Base-by-base conservation (phyloP, 2,888 invertebrate species). In the Amiota mariae region DNA sequence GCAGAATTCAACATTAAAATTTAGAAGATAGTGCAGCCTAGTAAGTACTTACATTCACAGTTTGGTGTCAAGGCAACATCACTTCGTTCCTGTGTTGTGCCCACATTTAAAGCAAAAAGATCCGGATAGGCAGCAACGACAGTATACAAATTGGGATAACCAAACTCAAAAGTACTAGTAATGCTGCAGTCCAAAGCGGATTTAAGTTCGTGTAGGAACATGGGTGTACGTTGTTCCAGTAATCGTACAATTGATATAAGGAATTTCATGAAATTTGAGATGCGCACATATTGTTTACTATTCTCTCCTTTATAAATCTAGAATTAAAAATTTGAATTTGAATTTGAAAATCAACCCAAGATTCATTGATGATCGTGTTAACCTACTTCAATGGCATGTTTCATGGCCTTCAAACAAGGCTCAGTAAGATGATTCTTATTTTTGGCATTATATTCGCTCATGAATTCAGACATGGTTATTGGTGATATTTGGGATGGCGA, bases 111-210 rank as follows among this genome's bases (percentile, higher is more conserved):
- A 0, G 82, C 77, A 71, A 90, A 90, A 13, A 90, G 84, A 79
- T 90, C 90, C 1, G 87, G 82, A 73, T 88, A 88, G 0, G 89
- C 88, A 64, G 82, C 81, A 71, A 90, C 77, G 12, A 90, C 73
- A 3, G 88, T 79, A 67, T 85, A 87, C 2, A 90, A 74, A 79
- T 89, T 90, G 4, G 90, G 89, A 77, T 85, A 90, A 1, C 89
- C 89, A 73, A 84, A 89, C 73, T 87, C 83, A 78, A 89, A 90
- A 9, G 87, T 88, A n/a, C 82, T 82, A 13, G 74, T 79, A 10
- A 89, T 73, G n/a, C 81, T 79, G 64, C 88, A 84, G 56, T 88
- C 85, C 72, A 90, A 75, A 2, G 82, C 75, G 13, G 56, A 79
- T 76, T 89, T 89, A 2, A 90, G 82, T 66, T 90, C 90, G n/a